Base-by-base conservation (phyloP, 1,140 invertebrate species). In the Notospermus geniculatus region DNA sequence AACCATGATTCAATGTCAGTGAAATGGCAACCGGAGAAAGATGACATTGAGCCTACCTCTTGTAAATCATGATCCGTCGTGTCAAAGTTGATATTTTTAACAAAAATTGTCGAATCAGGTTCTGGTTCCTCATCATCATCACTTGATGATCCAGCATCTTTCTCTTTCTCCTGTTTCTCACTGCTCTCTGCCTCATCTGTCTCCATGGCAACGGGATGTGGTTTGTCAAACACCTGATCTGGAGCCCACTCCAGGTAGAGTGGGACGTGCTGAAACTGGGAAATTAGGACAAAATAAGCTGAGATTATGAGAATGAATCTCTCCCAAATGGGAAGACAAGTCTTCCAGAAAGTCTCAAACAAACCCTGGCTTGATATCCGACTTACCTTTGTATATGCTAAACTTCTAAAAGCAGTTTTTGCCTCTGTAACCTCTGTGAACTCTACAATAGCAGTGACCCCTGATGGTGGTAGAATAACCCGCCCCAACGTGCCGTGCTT, bases 161-260 rank as follows among this genome's bases (percentile, higher is more conserved):
- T 81, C 56, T 85, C 80, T 29, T 74, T 65, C 64, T 66, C 50
- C 50, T 57, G 46, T 39, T 61, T 36, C 23, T 68, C 61, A 41
- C 52, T 63, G 70, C 62, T 57, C 64, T 53, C 60, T 29, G 52
- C 59, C 60, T 57, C 65, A 32, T 70, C 64, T 62, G 59, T 71
- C 55, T 64, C 60, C n/a, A 62, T 69, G 52, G 61, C 56, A 62
- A 28, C 41, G 19, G 58, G 22, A 32, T 25, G 29, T 7, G 46
- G 27, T 60, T 62, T 54, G 17, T 67, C 68, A 93, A 92, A 64
- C 85, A 78, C 86, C 73, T 93, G 87, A 65, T 92, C 88, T 0
- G 97, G 97, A 11, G 96, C 97, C 95, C 95, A 99, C 85, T 99
- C 97, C 68, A 99, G 83, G 83, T 94, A 99, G n/a, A 99, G 81